A percentile compares a stretch with the other conserved stretches of the same genome.
These are phyloP conservation scores for Amiota minor DNA, from an alignment of 2,888 invertebrate genomes.

Conservation along the genomic window DNA sequence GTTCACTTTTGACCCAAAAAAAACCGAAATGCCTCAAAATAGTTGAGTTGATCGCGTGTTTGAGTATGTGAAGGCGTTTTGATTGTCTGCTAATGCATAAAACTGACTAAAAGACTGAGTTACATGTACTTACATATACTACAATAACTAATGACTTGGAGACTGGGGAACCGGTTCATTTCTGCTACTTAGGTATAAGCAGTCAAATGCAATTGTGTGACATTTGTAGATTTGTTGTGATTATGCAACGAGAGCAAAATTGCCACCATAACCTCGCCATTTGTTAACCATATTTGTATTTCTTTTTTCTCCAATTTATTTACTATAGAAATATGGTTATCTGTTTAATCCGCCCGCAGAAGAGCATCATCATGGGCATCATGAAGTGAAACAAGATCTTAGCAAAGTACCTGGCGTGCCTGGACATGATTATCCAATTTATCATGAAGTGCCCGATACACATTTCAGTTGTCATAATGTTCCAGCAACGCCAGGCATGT, in stretches of 20 bases:
- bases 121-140: too few relatives aligned
- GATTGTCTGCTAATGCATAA: too few relatives aligned
- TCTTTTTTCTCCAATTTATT: not conserved
- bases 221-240: slow-evolving; percentile 30
- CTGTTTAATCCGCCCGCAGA: slow-evolving; percentile 66
- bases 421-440: slow-evolving; percentile 87
- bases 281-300: too few relatives aligned
- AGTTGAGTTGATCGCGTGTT: slow-evolving; percentile 19
- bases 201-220: slow-evolving; percentile 21
- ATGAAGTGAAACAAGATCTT: slow-evolving; percentile 78
- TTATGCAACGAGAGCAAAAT: too few relatives aligned
- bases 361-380: slow-evolving; percentile 50
- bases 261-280: too few relatives aligned
- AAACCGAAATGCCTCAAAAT: slow-evolving; percentile 12
- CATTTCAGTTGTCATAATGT: slow-evolving; percentile 86
- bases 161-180: slow-evolving; percentile 53
- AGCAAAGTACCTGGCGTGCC: slow-evolving; percentile 86
- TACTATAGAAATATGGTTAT: slow-evolving; percentile 67
- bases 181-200: slow-evolving; percentile 11
- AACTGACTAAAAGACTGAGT: too few relatives aligned
- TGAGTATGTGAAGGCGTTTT: too few relatives aligned
- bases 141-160: too few relatives aligned
- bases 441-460: slow-evolving; percentile 84
- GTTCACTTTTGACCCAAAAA: slow-evolving; percentile 73
- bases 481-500: slow-evolving; percentile 88